Base-by-base conservation (phyloP, 2,888 invertebrate species). In the Ceramica pisi region DNA sequence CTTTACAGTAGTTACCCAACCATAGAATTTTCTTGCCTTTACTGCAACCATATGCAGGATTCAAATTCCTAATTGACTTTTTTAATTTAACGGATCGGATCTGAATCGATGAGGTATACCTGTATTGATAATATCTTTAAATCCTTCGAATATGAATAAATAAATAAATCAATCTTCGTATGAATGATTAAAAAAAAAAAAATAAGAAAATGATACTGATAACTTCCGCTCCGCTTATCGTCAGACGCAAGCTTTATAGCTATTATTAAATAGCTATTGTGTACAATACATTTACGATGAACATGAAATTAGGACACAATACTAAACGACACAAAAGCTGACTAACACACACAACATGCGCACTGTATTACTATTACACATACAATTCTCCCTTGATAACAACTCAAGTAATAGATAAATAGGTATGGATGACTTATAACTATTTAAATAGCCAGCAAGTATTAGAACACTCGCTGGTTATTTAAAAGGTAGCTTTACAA, bases 251-350 rank as follows among this genome's bases (percentile, higher is more conserved):
- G 31, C 31, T 65, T n/a, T 56, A 73, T n/a, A 48, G 19, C 26
- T 48, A 31, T 41, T 7, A 21, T 21, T 38, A 31, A 53, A 71
- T 14, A 46, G 14, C 19, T 55, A 35, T 26, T 46, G 23, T 51
- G 14, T 71, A 48, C 21, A 51, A 10, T 71, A 48, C 21, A 51
- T n/a, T 60, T 53, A 56, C 56, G 19, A 44, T 41, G 8, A 56
- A 41, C 12, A 56, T 50, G 26, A 46, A 67, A 57, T 51, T 51
- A 67, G 21, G 5, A 59, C 51, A 74, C 57, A 74, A 46, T 67
- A 38, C 50, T 51, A 72, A 59, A 67, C 10, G 4, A 74, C 44
- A 74, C 50, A 67, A 74, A 65, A 74, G 35, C 56, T 44, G 14
- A 35, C 9, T 48, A n/a, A 65, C 38, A 26, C 21, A 44, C n/a